phyloP scores from a whole-genome alignment of 2,797 vertebrate genomes.

The Sylvia borin region DNA sequence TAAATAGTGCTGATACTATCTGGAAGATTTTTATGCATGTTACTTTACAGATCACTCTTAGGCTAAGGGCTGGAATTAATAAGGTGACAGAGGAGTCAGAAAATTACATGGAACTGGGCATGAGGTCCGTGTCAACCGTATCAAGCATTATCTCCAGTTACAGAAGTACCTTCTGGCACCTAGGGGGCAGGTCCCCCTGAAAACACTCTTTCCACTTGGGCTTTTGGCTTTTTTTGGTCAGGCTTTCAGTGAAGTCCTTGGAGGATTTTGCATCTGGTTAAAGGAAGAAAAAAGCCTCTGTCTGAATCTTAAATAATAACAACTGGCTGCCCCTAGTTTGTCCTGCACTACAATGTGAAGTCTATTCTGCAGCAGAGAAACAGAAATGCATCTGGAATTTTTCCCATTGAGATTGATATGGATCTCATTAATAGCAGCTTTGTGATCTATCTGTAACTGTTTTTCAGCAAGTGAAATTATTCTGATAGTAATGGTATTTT shows the following conservation, averaged over 20 bases:
- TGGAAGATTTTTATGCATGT: constrained; percentile 33
- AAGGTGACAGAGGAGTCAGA: not conserved
- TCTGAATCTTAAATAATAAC: constrained; percentile 5
- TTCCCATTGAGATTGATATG: not conserved
- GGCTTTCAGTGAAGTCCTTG: not conserved
- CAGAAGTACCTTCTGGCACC: not conserved
- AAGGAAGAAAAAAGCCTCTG: constrained; percentile 19
- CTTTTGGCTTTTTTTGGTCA: not conserved
- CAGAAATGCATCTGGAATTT: constrained; percentile 38
- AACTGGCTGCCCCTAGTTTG: not conserved
- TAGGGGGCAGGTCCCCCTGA: not conserved
- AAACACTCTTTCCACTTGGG: not conserved
- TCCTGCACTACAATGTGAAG: not conserved
- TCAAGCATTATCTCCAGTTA: not conserved
- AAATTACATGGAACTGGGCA: not conserved
- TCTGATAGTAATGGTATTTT: not conserved
- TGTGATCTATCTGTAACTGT: not conserved
- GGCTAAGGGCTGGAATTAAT: constrained; percentile 17
- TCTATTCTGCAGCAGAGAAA: constrained; percentile 20
- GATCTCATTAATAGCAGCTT: constrained; percentile 31
- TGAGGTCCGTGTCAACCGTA: not conserved
- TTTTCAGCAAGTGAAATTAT: not conserved
- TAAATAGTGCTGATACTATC: constrained; percentile 47
- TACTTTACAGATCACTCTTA: constrained; percentile 14
- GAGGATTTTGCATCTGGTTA: constrained; percentile 18